Conservation (phyloP, 2,797 vertebrate genomes). For the Synaphobranchus kaupii region DNA sequence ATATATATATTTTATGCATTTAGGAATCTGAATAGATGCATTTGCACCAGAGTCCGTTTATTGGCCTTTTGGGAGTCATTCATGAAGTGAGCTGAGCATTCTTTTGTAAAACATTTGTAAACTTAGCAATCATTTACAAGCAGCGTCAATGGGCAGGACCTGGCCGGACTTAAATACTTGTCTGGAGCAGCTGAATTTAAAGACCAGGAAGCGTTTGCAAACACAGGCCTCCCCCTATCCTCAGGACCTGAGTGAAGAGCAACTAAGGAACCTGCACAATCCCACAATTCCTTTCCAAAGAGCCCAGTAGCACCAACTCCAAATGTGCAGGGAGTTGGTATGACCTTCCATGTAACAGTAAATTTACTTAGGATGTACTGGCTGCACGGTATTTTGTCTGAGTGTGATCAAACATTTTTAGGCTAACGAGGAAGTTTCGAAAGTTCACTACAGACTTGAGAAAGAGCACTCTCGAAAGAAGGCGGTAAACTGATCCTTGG, state of each 20-base stretch:
- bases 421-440: not conserved
- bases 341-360: slow-evolving; percentile 52
- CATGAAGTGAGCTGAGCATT: slow-evolving; percentile 38
- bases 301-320: slow-evolving; percentile 7
- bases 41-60: slow-evolving; percentile 72
- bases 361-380: not conserved
- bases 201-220: slow-evolving; percentile 8
- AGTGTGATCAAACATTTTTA: not conserved
- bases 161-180: slow-evolving; percentile 14
- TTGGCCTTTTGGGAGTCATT: slow-evolving; percentile 26
- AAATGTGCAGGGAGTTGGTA: slow-evolving; percentile 1
- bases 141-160: slow-evolving; percentile 29
- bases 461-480: not conserved
- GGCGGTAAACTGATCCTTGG: not conserved
- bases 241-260: not conserved
- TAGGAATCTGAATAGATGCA: slow-evolving; percentile 81
- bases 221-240: slow-evolving; percentile 12
- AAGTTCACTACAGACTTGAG: not conserved
- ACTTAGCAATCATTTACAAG: slow-evolving; percentile 21
- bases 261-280: slow-evolving; percentile 25
- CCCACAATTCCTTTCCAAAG: slow-evolving; percentile 33
- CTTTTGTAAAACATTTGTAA: slow-evolving; percentile 58
- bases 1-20: slow-evolving; percentile 62
- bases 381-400: not conserved
- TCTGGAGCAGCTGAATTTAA: slow-evolving; percentile 1